Evolutionary conservation across 1,140 invertebrate species (phyloP), one percentile per base, ranked within the genome.

Genomic region (Marisa cornuarietis): DNA sequence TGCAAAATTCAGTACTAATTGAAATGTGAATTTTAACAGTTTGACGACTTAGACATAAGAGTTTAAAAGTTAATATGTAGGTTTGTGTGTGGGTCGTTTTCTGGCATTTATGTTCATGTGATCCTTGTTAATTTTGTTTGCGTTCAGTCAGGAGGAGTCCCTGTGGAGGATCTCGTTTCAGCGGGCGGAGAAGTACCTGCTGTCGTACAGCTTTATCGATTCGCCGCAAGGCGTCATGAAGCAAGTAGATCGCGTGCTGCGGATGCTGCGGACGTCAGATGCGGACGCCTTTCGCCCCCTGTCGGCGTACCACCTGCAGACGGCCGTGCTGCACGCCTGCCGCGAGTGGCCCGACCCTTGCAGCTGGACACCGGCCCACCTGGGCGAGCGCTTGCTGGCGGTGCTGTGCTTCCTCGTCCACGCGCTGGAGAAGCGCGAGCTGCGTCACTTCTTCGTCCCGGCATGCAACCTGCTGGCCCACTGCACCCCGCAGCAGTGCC

Each of bases 121-220:
- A 20, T 51, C 51, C 9, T 7, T 26, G 18, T 10, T 71, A 20
- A 20, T 42, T 20, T 51, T 71, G n/a, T 42, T 26, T 24, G 10
- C 9, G 18, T 42, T 18, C 63, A 77, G 76, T 20, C 42, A 68
- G 18, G 65, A 77, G 26, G 76, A 77, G 49, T 54, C 61, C 10
- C 31, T 83, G 68, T 83, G 80, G 61, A 73, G 80, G 42, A 73
- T 83, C 42, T 81, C 80, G n/a, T 83, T 83, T 74, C 54, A 65
- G 68, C 74, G 26, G n/a, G 72, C 82, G 6, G 82, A 83, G 76
- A 83, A 83, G 49, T 81, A 79, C 68, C 78, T 83, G 11, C 78
- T 83, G 62, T 65, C 63, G 1, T 63, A 77, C 76, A 31, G 24
- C 42, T 42, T 26, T 13, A 20, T 62, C 10, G 73, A 51, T 31